Conservation (phyloP, 2,797 vertebrate genomes). For the Squalus acanthias region DNA sequence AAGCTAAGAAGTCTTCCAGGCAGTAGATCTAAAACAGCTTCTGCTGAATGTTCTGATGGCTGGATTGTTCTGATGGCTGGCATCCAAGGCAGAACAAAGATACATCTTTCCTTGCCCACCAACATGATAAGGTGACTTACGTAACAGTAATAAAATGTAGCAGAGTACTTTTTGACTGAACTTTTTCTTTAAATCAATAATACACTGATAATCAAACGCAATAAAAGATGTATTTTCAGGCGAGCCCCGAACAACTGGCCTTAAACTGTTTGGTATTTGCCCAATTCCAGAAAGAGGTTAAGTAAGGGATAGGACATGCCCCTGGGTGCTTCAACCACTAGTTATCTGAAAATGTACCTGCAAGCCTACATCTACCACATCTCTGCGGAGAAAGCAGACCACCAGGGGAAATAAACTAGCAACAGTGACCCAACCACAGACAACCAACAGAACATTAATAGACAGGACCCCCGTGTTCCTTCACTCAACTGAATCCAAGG, state of each 20-base stretch:
- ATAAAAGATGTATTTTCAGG: neutral
- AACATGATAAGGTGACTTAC: neutral
- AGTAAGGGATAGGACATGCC: neutral
- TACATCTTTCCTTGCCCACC: neutral
- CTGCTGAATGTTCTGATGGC: neutral
- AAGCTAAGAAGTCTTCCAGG: neutral
- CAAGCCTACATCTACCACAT: neutral
- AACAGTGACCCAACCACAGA: neutral
- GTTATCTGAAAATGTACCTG: neutral
- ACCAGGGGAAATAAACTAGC: neutral
- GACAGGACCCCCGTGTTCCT: neutral
- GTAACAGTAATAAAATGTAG: neutral
- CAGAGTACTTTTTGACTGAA: neutral
- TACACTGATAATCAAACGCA: neutral
- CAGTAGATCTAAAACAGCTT: neutral
- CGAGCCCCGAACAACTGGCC: neutral
- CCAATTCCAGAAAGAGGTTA: neutral
- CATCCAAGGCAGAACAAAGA: neutral
- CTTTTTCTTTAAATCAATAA: constrained; percentile 15
- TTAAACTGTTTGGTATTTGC: neutral
- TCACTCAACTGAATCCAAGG: constrained; percentile 14
- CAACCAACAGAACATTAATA: neutral
- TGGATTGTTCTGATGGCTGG: neutral
- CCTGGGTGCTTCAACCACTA: neutral
- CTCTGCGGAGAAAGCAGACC: neutral